Base-by-base conservation (phyloP, 2,888 invertebrate species). In the Torymus auratus region DNA sequence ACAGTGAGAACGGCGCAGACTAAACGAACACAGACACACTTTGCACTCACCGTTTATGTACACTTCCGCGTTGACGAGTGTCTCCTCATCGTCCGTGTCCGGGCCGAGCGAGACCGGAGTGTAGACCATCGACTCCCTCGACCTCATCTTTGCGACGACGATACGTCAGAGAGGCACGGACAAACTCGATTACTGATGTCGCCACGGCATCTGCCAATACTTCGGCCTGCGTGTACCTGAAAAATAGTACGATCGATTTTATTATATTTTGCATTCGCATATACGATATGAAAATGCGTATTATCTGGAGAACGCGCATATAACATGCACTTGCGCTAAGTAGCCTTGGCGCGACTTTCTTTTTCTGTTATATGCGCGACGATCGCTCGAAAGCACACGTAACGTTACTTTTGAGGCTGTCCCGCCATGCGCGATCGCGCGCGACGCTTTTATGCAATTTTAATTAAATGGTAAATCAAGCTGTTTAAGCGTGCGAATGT, bases 51-150 rank as follows among this genome's bases (percentile, higher is more conserved):
- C 91, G 83, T 90, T 90, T 62, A 86, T 89, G 86, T 90, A 90
- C 62, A 91, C 86, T 85, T 91, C 91, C 61, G 88, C 91, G 68
- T 91, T 90, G 82, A 91, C 90, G 75, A 91, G 82, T 0, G 91
- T 91, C 79, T 91, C 91, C 82, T 91, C 91, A 80, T 90, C 90
- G 78, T 91, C 91, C 52, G 90, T 91, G 83, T 91, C 91, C 67
- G 90, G 89, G 7, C 89, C 89, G 12, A 91, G 86, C 20, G 90
- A 90, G 78, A 91, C 89, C 78, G 91, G 91, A 7, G 91, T 90
- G 81, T 89, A 90, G 14, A 90, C 90, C 81, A 89, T 81, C 15
- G 90, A 89, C 75, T 90, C 90, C 74, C 91, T 86, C 69, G 89
- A 88, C 81, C 87, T 90, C 91, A 90, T 91, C 78, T 73, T 83